These are phyloP conservation scores for Ridgeia piscesae DNA, from an alignment of 1,140 invertebrate genomes.

Conservation along the genomic window DNA sequence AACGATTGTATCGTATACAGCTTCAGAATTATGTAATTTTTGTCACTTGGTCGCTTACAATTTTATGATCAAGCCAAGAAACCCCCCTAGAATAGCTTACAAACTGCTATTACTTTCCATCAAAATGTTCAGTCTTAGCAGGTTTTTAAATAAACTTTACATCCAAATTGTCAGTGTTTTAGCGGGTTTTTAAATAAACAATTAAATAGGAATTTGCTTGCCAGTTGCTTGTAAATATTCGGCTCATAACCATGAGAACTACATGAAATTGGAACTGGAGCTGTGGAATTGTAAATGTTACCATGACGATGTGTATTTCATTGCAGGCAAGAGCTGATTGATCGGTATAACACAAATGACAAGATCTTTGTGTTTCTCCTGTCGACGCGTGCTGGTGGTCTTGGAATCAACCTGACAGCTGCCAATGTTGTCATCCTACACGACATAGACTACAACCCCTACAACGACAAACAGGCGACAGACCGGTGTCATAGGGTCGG, in stretches of 20 bases:
- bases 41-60: too few relatives aligned
- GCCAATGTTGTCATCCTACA: conserved; percentile 66
- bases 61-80: too few relatives aligned
- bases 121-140: too few relatives aligned
- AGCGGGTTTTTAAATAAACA: neutral
- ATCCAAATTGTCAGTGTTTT: too few relatives aligned
- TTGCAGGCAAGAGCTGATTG: conserved; percentile 62
- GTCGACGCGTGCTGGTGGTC: conserved; percentile 65
- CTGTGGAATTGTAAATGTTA: too few relatives aligned
- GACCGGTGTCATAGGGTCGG: conserved; percentile 95
- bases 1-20: too few relatives aligned
- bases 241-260: too few relatives aligned
- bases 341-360: conserved; percentile 60
- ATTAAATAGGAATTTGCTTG: neutral
- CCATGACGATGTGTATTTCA: neutral
- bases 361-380: conserved; percentile 64
- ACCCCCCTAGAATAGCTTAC: too few relatives aligned
- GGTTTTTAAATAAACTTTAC: too few relatives aligned
- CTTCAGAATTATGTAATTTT: too few relatives aligned
- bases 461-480: conserved; percentile 97
- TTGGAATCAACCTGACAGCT: conserved; percentile 66
- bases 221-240: neutral
- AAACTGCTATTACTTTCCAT: too few relatives aligned
- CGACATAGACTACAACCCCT: conserved; percentile 81
- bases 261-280: too few relatives aligned